phyloP scores from a whole-genome alignment of 2,888 invertebrate species.

The Sinopyrophorus schimmeli region DNA sequence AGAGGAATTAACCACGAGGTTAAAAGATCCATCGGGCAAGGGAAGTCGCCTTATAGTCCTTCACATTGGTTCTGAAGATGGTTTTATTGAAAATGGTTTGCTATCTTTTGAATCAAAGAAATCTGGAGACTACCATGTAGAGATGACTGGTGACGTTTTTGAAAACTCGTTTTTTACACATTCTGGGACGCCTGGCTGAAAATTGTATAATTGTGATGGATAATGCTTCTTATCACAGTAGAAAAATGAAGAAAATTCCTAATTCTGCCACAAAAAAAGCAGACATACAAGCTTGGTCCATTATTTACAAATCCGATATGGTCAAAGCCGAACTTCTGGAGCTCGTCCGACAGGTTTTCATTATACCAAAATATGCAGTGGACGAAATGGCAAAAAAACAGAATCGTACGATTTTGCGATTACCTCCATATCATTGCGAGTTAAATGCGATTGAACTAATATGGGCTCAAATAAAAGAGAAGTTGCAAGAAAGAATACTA shows the following conservation, averaged over 20 bases:
- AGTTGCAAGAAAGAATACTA: conserved; percentile 28
- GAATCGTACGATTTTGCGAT: conserved; percentile 41
- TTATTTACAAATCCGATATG: conserved; percentile 34
- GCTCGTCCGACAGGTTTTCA: conserved; percentile 22
- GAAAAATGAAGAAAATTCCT: conserved; percentile 1
- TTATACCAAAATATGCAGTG: conserved; percentile 34
- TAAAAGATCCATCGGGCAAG: conserved; percentile 18
- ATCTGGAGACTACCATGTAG: conserved; percentile 30
- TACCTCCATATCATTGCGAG: conserved; percentile 46
- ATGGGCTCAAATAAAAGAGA: conserved; percentile 34
- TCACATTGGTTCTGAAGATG: conserved; percentile 31
- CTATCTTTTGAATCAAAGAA: conserved; percentile 30
- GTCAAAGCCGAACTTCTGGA: conserved; percentile 37
- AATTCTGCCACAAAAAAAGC: conserved; percentile 4
- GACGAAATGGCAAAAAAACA: conserved; percentile 41
- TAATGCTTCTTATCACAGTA: conserved; percentile 22
- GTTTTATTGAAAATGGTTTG: conserved; percentile 27
- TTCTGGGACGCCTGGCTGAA: conserved; percentile 14
- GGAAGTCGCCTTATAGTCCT: conserved; percentile 22
- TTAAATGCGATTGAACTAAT: conserved; percentile 44
- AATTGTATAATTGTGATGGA: conserved; percentile 21
- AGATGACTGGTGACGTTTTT: conserved; percentile 29
- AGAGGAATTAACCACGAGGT: conserved; percentile 10
- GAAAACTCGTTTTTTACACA: no score
- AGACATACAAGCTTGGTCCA: conserved; percentile 34